Percentiles rank a stretch among this genome's conserved stretches.
phyloP scores from a whole-genome alignment of 2,888 invertebrate species.

The Strigamia transsilvanica region DNA sequence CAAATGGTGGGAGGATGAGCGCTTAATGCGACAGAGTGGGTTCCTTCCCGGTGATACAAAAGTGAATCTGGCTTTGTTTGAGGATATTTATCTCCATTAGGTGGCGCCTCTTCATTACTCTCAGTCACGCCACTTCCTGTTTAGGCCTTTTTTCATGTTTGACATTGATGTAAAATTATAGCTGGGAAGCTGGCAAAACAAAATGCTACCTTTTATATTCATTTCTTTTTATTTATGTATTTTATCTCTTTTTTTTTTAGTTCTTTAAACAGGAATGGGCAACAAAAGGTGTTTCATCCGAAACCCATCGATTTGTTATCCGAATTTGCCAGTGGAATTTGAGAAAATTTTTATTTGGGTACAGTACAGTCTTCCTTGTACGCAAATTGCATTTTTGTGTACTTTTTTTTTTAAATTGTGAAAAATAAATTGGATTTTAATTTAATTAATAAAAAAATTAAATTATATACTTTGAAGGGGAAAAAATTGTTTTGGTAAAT shows the following conservation, averaged over 20 bases:
- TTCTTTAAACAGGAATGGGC: neutral
- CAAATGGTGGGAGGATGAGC: slow-evolving; percentile 49
- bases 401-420: neutral
- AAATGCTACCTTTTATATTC: slow-evolving; percentile 12
- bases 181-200: slow-evolving; percentile 32
- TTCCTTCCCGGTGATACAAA: slow-evolving; percentile 40
- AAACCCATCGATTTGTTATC: slow-evolving; percentile 28
- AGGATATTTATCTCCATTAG: slow-evolving; percentile 48
- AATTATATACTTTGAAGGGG: neutral
- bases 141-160: slow-evolving; percentile 34
- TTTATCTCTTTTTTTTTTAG: neutral
- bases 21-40: slow-evolving; percentile 35
- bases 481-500: slow-evolving; percentile 21
- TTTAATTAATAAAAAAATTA: neutral
- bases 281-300: neutral
- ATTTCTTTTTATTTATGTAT: neutral
- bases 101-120: slow-evolving; percentile 49
- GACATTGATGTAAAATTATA: slow-evolving; percentile 42
- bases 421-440: slow-evolving; percentile 28
- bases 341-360: neutral
- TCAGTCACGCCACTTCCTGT: slow-evolving; percentile 49
- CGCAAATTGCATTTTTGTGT: neutral
- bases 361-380: neutral
- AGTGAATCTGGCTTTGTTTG: slow-evolving; percentile 49
- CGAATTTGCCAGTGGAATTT: slow-evolving; percentile 20